phyloP scores from a whole-genome alignment of 2,113 vertebrate species.

The Oryzias curvinotus region DNA sequence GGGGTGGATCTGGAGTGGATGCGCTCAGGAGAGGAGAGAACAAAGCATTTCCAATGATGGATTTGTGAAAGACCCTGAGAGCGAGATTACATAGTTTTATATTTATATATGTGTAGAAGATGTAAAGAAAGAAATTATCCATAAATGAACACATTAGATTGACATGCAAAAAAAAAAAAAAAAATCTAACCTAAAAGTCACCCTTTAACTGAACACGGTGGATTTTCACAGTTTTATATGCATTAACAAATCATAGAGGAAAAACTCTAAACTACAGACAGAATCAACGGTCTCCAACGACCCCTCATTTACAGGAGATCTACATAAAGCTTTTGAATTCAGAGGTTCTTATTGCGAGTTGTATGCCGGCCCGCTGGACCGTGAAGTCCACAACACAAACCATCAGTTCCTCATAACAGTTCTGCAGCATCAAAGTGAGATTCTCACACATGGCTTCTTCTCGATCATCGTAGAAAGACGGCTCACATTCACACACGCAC shows the following conservation, averaged over 20 bases:
- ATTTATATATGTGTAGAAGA: slow-evolving; percentile 61
- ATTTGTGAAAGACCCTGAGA: slow-evolving; percentile 96
- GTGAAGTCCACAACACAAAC: slow-evolving; percentile 45
- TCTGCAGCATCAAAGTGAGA: slow-evolving; percentile 81
- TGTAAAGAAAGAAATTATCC: slow-evolving; percentile 73
- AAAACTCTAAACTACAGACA: slow-evolving; percentile 80
- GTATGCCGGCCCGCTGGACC: slow-evolving; percentile 26
- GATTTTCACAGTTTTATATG: slow-evolving; percentile 94
- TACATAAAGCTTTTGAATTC: slow-evolving; percentile 93
- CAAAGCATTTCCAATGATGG: slow-evolving; percentile 74
- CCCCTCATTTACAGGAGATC: slow-evolving; percentile 80
- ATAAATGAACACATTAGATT: slow-evolving; percentile 82
- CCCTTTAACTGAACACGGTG: slow-evolving; percentile 90
- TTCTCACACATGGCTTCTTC: slow-evolving; percentile 86
- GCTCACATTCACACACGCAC: slow-evolving; percentile 63
- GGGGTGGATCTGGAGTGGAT: slow-evolving; percentile 68
- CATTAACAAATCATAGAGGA: slow-evolving; percentile 68
- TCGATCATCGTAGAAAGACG: slow-evolving; percentile 64
- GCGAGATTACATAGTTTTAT: slow-evolving; percentile 73
- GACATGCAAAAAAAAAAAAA: slow-evolving; percentile 89
- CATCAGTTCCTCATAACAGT: slow-evolving; percentile 64
- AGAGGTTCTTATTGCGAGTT: slow-evolving; percentile 87
- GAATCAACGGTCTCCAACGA: slow-evolving; percentile 77
- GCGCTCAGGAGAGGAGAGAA: slow-evolving; percentile 80
- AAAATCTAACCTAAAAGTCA: slow-evolving; percentile 87